phyloP scores from a whole-genome alignment of 2,888 invertebrate species.

The Melikaiella ostensackeni region DNA sequence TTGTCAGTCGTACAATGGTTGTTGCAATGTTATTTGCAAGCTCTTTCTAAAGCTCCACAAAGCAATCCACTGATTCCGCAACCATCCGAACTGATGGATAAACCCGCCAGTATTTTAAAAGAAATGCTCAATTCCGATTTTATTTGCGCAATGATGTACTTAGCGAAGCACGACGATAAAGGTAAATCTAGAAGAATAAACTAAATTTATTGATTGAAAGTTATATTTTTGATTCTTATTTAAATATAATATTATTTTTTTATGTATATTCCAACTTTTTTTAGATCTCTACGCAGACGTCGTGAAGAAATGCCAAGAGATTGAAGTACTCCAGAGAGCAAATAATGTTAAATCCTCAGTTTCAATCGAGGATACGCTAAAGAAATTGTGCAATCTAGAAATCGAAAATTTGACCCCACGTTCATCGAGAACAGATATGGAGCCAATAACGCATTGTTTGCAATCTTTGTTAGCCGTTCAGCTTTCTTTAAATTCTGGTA shows the following conservation, averaged over 20 bases:
- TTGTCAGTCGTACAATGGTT: conserved; percentile 90
- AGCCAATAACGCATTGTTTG: conserved; percentile 85
- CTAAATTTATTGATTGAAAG: not conserved
- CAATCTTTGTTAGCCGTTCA: conserved; percentile 91
- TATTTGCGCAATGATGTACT: conserved; percentile 88
- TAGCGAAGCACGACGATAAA: conserved; percentile 89
- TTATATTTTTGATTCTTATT: conserved; percentile 27
- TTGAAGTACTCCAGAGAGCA: conserved; percentile 82
- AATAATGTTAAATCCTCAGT: conserved; percentile 80
- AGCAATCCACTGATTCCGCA: conserved; percentile 74
- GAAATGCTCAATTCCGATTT: conserved; percentile 86
- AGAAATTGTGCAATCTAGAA: conserved; percentile 82
- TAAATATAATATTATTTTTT: conserved; percentile 16
- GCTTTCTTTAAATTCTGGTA: conserved; percentile 90
- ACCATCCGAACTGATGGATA: conserved; percentile 83
- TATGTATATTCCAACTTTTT: conserved; percentile 32
- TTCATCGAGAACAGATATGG: conserved; percentile 78
- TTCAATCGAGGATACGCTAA: conserved; percentile 81
- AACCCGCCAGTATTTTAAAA: conserved; percentile 84
- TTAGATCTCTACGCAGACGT: conserved; percentile 82
- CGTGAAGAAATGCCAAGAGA: conserved; percentile 87
- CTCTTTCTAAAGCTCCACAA: conserved; percentile 74
- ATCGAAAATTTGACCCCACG: conserved; percentile 81
- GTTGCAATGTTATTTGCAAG: conserved; percentile 84
- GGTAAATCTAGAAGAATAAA: conserved; percentile 78